phyloP scores from a whole-genome alignment of 2,797 vertebrate genomes.

The Heterohyrax brucei region DNA sequence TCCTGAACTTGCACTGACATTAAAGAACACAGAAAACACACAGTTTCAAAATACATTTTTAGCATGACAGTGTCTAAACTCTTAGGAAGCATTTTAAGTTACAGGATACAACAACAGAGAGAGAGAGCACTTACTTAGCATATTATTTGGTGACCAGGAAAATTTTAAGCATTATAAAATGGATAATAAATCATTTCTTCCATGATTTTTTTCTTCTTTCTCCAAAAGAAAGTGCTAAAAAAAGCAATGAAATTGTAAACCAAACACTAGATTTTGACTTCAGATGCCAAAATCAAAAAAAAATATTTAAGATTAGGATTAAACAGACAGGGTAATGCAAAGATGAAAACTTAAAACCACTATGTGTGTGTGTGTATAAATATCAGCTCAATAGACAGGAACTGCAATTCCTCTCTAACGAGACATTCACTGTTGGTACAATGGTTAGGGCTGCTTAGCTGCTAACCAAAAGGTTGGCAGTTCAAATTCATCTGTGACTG shows the following conservation, averaged over 20 bases:
- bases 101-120: not conserved
- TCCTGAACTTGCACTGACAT: conserved; percentile 40
- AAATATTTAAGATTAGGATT: conserved; percentile 67
- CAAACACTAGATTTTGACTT: conserved; percentile 61
- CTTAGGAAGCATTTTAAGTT: conserved; percentile 40
- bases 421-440: not conserved
- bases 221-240: not conserved
- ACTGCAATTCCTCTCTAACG: conserved; percentile 13
- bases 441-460: not conserved
- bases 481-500: not conserved
- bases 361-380: no score
- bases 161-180: conserved; percentile 38
- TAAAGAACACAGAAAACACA: not conserved
- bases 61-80: not conserved
- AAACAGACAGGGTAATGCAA: not conserved
- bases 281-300: conserved; percentile 63
- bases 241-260: conserved; percentile 46
- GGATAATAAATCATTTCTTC: not conserved
- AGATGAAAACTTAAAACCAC: not conserved
- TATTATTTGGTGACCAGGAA: conserved; percentile 49
- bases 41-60: not conserved
- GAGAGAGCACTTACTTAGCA: conserved; percentile 25
- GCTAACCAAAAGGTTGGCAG: not conserved
- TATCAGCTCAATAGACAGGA: not conserved
- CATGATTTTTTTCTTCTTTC: conserved; percentile 35